Evolutionary conservation across 2,888 invertebrate species (phyloP), one percentile per base, ranked within the genome.

Genomic region (Melanargia galathea): DNA sequence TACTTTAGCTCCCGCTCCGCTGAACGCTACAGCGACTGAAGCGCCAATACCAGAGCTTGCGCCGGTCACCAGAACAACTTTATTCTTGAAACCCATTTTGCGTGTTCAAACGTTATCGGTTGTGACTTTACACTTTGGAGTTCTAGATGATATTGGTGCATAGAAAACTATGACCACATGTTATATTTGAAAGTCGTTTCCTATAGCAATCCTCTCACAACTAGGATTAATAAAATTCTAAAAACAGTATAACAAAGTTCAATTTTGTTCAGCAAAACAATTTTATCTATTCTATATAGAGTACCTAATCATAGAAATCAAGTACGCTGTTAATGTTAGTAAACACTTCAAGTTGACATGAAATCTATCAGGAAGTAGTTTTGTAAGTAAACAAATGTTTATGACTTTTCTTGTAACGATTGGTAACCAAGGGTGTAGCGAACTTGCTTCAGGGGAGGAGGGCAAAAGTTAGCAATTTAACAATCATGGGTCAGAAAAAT

Each of bases 21-120:
- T 61, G 38, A 76, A 75, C 5, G 46, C 30, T 5, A 69, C 57
- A 0, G 74, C 75, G 1, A 70, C 66, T 2, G 75, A 72, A 0
- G 73, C 75, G 0, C 75, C 76, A 20, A 75, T 76, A 5, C 76
- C 75, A 0, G 74, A 71, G 40, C 74, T 73, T 8, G 73, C 71
- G 0, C 76, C 75, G 0, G 76, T 74, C 16, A 76, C 70, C 30
- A 75, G 64, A 2, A 73, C 72, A 4, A 73, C 74, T 66, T 74
- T 75, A 52, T 64, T 57, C 7, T 58, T 18, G 35, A 75, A 74
- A 64, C 65, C 72, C 74, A 75, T 76, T 24, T 20, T 58, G 22
- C 13, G 24, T 55, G 16, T 18, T 1, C 6, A 11, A 11, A 18
- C 20, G 24, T 22, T 40, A 26, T 40, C 16, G 40, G 16, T 22